These are phyloP conservation scores for Halocynthia roretzi DNA, from an alignment of 23 tunicate species.

Conservation along the genomic window DNA sequence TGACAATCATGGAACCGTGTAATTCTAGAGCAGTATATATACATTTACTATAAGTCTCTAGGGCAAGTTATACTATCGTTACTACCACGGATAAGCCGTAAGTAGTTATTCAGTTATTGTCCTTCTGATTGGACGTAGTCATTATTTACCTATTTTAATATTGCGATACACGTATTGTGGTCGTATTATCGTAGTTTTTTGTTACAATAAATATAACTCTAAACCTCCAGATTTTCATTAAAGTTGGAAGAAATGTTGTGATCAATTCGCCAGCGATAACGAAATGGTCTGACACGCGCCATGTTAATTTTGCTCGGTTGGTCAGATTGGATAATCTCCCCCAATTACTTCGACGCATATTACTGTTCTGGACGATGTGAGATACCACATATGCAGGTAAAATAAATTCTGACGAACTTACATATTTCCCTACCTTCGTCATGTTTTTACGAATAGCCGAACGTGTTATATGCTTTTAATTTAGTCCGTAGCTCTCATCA, in stretches of 20 bases:
- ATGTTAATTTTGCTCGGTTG: slow-evolving; percentile 81
- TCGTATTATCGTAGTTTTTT: too few species aligned
- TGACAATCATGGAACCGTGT: too few species aligned
- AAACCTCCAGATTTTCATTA: slow-evolving; percentile 28
- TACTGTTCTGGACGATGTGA: slow-evolving; percentile 85
- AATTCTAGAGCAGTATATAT: too few species aligned
- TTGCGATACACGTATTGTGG: too few species aligned
- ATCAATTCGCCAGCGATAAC: slow-evolving; percentile 20
- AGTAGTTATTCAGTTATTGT: too few species aligned
- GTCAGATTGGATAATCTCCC: slow-evolving; percentile 80
- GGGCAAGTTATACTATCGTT: too few species aligned
- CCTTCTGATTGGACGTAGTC: too few species aligned
- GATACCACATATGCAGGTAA: slow-evolving; percentile 49
- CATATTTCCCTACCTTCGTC: background rate
- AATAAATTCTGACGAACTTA: background rate
- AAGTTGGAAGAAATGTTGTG: slow-evolving; percentile 31
- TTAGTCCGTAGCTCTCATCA: slow-evolving; percentile 37
- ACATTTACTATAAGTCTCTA: too few species aligned
- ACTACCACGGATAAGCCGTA: too few species aligned
- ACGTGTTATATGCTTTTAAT: background rate
- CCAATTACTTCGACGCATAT: slow-evolving; percentile 62
- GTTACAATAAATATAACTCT: too few species aligned
- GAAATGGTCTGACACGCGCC: slow-evolving; percentile 46
- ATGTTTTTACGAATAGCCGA: background rate
- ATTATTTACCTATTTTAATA: too few species aligned